Conservation (phyloP, 2,113 vertebrate genomes). For the Casuarius casuarius region DNA sequence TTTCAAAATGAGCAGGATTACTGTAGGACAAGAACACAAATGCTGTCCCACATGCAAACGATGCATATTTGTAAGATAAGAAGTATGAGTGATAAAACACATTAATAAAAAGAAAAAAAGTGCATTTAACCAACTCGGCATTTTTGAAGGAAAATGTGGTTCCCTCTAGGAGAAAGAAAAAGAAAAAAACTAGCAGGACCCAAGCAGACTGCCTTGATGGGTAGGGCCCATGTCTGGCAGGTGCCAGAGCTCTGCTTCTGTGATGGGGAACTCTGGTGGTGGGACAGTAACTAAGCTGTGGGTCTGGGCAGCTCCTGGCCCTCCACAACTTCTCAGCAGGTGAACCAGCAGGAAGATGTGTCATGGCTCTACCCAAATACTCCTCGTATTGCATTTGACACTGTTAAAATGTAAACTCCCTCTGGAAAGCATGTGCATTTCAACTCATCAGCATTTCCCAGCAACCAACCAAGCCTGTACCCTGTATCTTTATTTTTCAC, state of each 20-base stretch:
- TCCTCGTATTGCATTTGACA: too few relatives aligned
- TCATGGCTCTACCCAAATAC: too few relatives aligned
- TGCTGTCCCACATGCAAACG: rapidly evolving
- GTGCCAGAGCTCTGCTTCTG: background rate
- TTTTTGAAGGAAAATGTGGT: background rate
- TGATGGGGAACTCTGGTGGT: too few relatives aligned
- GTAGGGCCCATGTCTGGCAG: background rate
- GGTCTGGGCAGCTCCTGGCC: too few relatives aligned
- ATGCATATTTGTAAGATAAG: background rate
- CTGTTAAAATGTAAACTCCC: too few relatives aligned
- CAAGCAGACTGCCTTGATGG: background rate
- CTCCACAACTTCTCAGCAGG: too few relatives aligned
- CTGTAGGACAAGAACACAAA: background rate
- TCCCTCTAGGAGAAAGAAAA: background rate
- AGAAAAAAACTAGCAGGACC: background rate
- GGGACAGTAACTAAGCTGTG: too few relatives aligned
- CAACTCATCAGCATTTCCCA: too few relatives aligned
- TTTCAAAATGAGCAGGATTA: background rate
- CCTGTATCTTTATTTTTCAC: too few relatives aligned
- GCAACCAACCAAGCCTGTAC: too few relatives aligned
- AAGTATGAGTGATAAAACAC: background rate
- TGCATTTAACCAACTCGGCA: rapidly evolving
- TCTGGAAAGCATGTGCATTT: too few relatives aligned
- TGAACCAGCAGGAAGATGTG: too few relatives aligned
- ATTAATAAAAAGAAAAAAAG: background rate